These are phyloP conservation scores for Zaprionus capensis DNA, from an alignment of 1,140 invertebrate genomes.

Conservation along the genomic window DNA sequence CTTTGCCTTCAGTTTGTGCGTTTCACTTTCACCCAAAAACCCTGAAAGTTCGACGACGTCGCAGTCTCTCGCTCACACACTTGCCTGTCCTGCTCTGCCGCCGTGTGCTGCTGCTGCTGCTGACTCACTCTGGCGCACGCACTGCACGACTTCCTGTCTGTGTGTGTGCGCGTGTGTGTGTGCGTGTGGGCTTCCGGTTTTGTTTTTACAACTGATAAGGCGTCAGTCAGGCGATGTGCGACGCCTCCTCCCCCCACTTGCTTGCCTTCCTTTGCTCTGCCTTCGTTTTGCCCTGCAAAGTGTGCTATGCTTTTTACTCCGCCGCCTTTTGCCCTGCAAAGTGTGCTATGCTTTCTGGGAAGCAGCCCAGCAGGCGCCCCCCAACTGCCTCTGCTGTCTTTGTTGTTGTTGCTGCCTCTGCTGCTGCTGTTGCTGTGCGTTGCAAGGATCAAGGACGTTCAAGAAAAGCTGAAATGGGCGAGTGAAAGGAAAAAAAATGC, in stretches of 20 bases:
- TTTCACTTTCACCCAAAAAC: slow-evolving; percentile 62
- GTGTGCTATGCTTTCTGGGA: slow-evolving; percentile 61
- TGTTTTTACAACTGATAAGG: slow-evolving; percentile 82
- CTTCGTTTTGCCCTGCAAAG: slow-evolving; percentile 49
- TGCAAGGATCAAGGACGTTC: slow-evolving; percentile 84
- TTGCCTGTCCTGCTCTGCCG: slow-evolving; percentile 8
- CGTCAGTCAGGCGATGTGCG: slow-evolving; percentile 60
- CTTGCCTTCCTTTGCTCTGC: background rate
- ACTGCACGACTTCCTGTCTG: slow-evolving; percentile 65
- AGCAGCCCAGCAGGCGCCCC: background rate
- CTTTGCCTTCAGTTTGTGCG: slow-evolving; percentile 64
- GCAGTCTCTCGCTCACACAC: slow-evolving; percentile 11
- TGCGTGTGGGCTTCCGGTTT: slow-evolving; percentile 78
- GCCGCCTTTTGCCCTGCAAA: slow-evolving; percentile 49
- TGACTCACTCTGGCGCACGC: slow-evolving; percentile 34
- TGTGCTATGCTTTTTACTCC: slow-evolving; percentile 60
- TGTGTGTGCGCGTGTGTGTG: slow-evolving; percentile 40
- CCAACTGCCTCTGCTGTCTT: background rate
- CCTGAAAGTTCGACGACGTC: slow-evolving; percentile 77
- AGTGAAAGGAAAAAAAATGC: slow-evolving; percentile 70
- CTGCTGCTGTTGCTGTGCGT: slow-evolving; percentile 64
- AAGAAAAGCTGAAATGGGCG: slow-evolving; percentile 67
- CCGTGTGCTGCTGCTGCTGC: background rate
- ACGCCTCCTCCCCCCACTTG: background rate
- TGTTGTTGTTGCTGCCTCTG: slow-evolving; percentile 15